phyloP scores from a whole-genome alignment of 2,113 vertebrate genomes.

The Hymenochirus boettgeri region DNA sequence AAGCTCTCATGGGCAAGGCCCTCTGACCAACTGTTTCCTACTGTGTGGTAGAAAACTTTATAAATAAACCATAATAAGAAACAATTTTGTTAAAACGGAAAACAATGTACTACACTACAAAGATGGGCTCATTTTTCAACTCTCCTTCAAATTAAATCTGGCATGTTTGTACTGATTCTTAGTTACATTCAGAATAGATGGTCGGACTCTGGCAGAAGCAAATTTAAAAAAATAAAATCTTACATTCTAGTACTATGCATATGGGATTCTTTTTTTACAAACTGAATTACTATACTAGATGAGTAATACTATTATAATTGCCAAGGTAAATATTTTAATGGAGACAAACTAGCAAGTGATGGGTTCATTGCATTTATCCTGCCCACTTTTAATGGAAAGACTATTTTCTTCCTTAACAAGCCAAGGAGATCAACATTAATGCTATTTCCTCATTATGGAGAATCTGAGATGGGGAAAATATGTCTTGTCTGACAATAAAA shows the following conservation, averaged over 20 bases:
- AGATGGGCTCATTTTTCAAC: slow-evolving; percentile 9
- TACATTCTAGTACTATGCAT: neutral
- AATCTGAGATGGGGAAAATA: neutral
- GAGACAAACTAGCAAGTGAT: slow-evolving; percentile 16
- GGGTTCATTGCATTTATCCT: slow-evolving; percentile 19
- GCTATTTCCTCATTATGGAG: slow-evolving; percentile 2
- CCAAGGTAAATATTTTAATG: slow-evolving; percentile 21
- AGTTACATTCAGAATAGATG: neutral
- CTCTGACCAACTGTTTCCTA: neutral
- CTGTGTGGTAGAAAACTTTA: neutral
- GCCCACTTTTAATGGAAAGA: slow-evolving; percentile 11
- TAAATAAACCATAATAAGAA: slow-evolving; percentile 1
- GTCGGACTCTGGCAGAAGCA: neutral
- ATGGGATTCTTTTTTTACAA: slow-evolving; percentile 1
- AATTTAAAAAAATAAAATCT: neutral
- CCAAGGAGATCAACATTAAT: slow-evolving; percentile 13
- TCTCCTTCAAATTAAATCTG: neutral
- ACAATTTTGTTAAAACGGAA: neutral
- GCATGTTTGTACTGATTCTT: neutral
- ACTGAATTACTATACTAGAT: slow-evolving; percentile 1
- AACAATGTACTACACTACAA: neutral
- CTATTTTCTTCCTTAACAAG: slow-evolving; percentile 13
- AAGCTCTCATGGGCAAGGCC: too few relatives aligned
- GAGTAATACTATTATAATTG: slow-evolving; percentile 11
- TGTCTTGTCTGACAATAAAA: neutral